Evolutionary conservation across 2,888 invertebrate genomes (phyloP).

Genomic region (Iphiclides podalirius): DNA sequence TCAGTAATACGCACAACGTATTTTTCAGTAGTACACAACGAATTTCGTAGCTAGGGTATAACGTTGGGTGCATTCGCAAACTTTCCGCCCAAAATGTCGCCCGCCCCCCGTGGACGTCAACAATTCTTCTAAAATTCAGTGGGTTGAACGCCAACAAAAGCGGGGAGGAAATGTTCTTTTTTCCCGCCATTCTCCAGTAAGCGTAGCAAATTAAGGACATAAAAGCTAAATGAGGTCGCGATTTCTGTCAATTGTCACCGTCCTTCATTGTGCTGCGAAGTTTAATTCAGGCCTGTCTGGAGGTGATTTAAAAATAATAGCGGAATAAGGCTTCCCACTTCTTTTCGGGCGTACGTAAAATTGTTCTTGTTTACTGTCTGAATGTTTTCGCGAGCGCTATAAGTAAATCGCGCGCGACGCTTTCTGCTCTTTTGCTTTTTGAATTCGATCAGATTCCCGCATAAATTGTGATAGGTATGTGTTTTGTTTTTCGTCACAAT

Average conservation of each 20-base stretch:
- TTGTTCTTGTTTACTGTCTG: constrained; percentile 1
- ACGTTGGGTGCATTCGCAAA: constrained; percentile 21
- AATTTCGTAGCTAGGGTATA: too few species aligned
- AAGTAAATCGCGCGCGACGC: not conserved
- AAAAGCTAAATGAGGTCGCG: constrained; percentile 64
- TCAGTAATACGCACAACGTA: too few species aligned
- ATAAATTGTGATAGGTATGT: too few species aligned
- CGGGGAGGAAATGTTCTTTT: constrained; percentile 47
- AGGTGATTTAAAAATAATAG: constrained; percentile 25
- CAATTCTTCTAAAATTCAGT: constrained; percentile 50
- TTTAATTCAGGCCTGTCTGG: constrained; percentile 32
- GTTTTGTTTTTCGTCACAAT: too few species aligned
- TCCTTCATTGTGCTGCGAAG: constrained; percentile 27
- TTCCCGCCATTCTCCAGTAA: constrained; percentile 48
- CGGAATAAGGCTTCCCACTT: constrained; percentile 8
- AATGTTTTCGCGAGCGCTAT: not conserved
- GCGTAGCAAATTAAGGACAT: constrained; percentile 67
- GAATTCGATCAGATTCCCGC: too few species aligned
- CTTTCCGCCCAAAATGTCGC: constrained; percentile 24
- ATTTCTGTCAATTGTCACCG: constrained; percentile 56
- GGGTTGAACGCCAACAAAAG: constrained; percentile 51
- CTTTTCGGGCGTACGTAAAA: constrained; percentile 3
- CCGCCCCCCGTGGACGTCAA: constrained; percentile 32
- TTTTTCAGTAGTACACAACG: too few species aligned
- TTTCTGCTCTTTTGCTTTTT: too few species aligned